Evolutionary conservation across 2,797 vertebrate genomes (phyloP).

Genomic region (Sylvia borin): DNA sequence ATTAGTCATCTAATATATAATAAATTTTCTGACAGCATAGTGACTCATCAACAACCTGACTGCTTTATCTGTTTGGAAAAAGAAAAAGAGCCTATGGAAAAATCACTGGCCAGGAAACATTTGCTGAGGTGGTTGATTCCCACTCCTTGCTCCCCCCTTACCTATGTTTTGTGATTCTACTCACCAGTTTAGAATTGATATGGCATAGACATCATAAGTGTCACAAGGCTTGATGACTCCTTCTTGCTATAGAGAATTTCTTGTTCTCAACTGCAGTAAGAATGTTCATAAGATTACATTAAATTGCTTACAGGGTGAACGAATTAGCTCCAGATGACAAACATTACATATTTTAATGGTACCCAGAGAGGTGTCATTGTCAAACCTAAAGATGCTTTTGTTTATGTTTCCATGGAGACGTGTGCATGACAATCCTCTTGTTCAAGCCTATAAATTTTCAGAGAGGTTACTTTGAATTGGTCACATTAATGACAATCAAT

Average conservation of each 20-base stretch:
- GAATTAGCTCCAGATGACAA: neutral
- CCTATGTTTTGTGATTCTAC: accelerated
- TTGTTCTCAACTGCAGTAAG: neutral
- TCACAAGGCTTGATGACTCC: neutral
- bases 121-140: neutral
- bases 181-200: neutral
- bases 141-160: accelerated
- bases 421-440: neutral
- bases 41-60: neutral
- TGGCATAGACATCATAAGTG: neutral
- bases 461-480: neutral
- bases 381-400: neutral
- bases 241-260: neutral
- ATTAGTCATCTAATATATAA: neutral
- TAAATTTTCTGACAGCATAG: neutral
- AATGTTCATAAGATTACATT: neutral
- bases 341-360: neutral
- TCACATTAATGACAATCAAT: neutral
- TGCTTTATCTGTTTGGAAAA: neutral
- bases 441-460: neutral
- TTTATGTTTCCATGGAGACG: neutral
- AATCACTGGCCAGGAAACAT: neutral
- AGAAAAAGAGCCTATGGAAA: neutral
- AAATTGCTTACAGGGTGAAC: neutral
- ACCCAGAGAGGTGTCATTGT: neutral